A percentile compares a stretch with the other conserved stretches of the same genome.
Evolutionary conservation across 2,888 invertebrate genomes (phyloP).

Genomic region (Cerastis leucographa): DNA sequence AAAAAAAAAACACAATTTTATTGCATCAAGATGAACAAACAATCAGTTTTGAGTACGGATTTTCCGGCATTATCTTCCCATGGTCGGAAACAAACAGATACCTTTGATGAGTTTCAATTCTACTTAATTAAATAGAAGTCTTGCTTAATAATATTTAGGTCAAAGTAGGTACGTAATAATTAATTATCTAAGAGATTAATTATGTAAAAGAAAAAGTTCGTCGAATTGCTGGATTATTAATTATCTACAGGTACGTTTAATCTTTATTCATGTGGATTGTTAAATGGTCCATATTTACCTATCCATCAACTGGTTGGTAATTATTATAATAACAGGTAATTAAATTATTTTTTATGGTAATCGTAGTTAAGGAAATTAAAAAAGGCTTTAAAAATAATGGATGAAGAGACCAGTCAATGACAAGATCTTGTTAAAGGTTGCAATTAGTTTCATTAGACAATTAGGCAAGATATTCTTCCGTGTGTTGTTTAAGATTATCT

Average conservation of each 20-base stretch:
- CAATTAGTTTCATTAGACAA: background rate
- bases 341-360: conserved; percentile 17
- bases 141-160: conserved; percentile 38
- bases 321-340: conserved; percentile 9
- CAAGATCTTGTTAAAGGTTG: background rate
- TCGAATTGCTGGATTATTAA: background rate
- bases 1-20: conserved; percentile 4
- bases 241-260: background rate
- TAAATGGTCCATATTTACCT: background rate
- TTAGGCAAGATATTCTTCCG: background rate
- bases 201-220: background rate
- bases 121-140: conserved; percentile 1
- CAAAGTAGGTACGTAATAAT: conserved; percentile 6
- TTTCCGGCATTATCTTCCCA: conserved; percentile 37
- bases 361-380: conserved; percentile 17
- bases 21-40: conserved; percentile 3
- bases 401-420: conserved; percentile 2
- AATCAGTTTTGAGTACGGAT: conserved; percentile 21
- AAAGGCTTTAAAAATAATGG: background rate
- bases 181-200: background rate
- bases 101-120: conserved; percentile 26
- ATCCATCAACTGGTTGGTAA: background rate
- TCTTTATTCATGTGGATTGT: background rate
- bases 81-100: conserved; percentile 23
- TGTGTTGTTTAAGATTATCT: background rate